These are phyloP conservation scores for Pocillopora damicornis DNA, from an alignment of 64 coral and sea anemone species.

Conservation along the genomic window DNA sequence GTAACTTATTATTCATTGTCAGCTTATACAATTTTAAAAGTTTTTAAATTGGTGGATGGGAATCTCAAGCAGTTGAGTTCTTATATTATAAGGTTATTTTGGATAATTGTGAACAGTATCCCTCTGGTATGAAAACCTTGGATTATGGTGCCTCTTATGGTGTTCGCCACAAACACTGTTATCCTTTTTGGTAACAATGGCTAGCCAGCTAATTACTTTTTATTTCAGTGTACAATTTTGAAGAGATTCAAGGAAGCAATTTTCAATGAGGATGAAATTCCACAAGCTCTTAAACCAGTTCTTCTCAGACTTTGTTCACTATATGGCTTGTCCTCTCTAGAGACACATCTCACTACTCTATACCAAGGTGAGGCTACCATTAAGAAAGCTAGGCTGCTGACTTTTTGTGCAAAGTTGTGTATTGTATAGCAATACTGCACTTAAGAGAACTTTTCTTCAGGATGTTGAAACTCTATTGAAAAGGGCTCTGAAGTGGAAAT, in stretches of 20 bases:
- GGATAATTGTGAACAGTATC: too few species aligned
- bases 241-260: conserved; percentile 61
- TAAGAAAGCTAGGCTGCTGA: not conserved
- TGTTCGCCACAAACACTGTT: too few species aligned
- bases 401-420: not conserved
- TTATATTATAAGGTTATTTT: not conserved
- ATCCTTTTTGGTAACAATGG: too few species aligned
- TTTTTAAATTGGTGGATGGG: too few species aligned
- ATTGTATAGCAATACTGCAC: too few species aligned
- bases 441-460: too few species aligned
- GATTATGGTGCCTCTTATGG: too few species aligned
- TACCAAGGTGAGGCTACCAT: conserved; percentile 72
- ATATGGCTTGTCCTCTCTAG: conserved; percentile 89
- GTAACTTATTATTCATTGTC: too few species aligned
- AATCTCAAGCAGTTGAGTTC: not conserved
- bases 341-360: conserved; percentile 78
- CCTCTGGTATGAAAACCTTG: too few species aligned
- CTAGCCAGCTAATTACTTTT: not conserved
- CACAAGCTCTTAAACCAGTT: conserved; percentile 53
- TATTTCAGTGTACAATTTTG: conserved; percentile 75
- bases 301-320: conserved; percentile 81
- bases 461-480: too few species aligned
- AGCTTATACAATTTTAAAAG: too few species aligned
- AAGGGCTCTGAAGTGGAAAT: not conserved
- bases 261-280: conserved; percentile 62